Evolutionary conservation across 1,140 invertebrate species (phyloP).

Genomic region (Helicorthomorpha holstii): DNA sequence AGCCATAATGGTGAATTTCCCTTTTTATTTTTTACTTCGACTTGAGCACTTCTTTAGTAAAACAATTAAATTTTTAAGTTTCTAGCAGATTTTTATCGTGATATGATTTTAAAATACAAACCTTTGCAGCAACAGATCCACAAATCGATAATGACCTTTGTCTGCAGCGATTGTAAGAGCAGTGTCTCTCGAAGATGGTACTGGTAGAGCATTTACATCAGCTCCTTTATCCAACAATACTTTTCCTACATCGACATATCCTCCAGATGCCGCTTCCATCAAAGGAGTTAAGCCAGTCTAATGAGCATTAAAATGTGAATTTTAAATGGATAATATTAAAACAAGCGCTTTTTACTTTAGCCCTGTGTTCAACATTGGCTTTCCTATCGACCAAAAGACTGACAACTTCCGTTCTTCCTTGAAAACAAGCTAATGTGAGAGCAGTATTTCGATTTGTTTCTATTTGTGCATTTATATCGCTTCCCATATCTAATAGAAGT

Average conservation of each 20-base stretch:
- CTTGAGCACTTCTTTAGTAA: constrained; percentile 46
- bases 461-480: constrained; percentile 97
- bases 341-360: constrained; percentile 47
- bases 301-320: constrained; percentile 7
- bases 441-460: constrained; percentile 99
- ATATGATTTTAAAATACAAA: background rate
- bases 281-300: constrained; percentile 90
- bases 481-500: constrained; percentile 88
- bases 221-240: constrained; percentile 91
- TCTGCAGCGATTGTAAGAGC: constrained; percentile 97
- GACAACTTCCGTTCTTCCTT: constrained; percentile 96
- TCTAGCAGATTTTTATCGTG: background rate
- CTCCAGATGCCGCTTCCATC: constrained; percentile 98
- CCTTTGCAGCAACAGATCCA: constrained; percentile 43
- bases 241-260: constrained; percentile 93
- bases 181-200: constrained; percentile 92
- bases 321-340: constrained; percentile 4
- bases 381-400: constrained; percentile 86
- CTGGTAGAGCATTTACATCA: constrained; percentile 95
- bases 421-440: constrained; percentile 95
- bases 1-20: constrained; percentile 97
- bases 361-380: constrained; percentile 96
- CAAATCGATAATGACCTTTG: constrained; percentile 94
- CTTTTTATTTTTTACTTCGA: constrained; percentile 98
- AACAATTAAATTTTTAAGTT: background rate